phyloP scores from a whole-genome alignment of 2,888 invertebrate genomes.

The Phalera bucephala region DNA sequence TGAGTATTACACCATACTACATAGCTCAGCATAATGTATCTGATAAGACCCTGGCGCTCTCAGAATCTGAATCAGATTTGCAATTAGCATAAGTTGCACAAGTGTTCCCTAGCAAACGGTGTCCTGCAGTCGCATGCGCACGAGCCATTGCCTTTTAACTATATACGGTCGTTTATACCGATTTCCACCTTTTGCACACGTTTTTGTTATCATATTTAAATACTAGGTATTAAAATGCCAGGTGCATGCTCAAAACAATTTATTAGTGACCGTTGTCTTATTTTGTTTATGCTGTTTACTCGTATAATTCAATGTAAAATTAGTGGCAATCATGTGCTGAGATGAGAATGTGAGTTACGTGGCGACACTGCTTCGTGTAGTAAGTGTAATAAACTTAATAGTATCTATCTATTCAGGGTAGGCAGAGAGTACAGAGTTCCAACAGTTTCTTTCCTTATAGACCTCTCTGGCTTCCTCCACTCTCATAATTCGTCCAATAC shows the following conservation, averaged over 20 bases:
- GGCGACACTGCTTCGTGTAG: too few relatives aligned
- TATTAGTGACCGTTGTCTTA: neutral
- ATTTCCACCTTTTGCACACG: neutral
- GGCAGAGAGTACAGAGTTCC: too few relatives aligned
- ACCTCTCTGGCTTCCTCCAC: too few relatives aligned
- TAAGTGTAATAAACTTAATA: too few relatives aligned
- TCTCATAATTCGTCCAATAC: too few relatives aligned
- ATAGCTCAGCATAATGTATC: neutral
- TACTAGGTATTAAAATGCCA: neutral
- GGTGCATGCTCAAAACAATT: neutral
- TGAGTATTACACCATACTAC: too few relatives aligned
- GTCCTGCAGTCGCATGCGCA: too few relatives aligned
- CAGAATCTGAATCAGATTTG: slow-evolving; percentile 3
- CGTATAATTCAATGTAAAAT: too few relatives aligned
- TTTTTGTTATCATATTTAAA: neutral
- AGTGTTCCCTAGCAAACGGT: neutral
- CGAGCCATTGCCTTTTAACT: slow-evolving; percentile 2
- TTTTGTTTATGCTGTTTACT: neutral
- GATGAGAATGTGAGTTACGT: too few relatives aligned
- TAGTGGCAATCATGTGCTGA: too few relatives aligned
- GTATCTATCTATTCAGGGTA: too few relatives aligned
- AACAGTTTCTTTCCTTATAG: too few relatives aligned
- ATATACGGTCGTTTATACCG: neutral
- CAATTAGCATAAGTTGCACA: neutral
- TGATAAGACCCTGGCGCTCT: slow-evolving; percentile 1